Conservation (phyloP, 2,888 invertebrate species). For the Pecten maximus region DNA sequence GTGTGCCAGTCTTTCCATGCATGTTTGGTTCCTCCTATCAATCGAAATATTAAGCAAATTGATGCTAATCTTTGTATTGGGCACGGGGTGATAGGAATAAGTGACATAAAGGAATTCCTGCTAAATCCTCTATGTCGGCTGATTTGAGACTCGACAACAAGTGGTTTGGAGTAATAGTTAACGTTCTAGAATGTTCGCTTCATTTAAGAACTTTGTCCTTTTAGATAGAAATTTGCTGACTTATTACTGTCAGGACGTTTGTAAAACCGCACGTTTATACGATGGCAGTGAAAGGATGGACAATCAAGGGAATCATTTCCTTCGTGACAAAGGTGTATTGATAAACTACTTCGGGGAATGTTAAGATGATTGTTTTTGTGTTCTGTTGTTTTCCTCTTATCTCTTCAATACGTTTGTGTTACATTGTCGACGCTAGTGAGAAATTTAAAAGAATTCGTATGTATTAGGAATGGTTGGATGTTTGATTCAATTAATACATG, state of each 20-base stretch:
- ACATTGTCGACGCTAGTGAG: too few relatives aligned
- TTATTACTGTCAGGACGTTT: not conserved
- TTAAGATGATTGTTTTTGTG: too few relatives aligned
- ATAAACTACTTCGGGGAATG: not conserved
- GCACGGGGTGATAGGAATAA: not conserved
- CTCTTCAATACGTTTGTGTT: too few relatives aligned
- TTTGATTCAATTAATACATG: too few relatives aligned
- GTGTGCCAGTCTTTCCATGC: not conserved
- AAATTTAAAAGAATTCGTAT: too few relatives aligned
- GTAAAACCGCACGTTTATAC: not conserved
- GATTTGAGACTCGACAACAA: not conserved
- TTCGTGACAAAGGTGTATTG: not conserved
- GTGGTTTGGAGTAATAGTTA: not conserved
- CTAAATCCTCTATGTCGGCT: not conserved
- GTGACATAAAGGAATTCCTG: not conserved
- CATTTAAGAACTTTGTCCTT: not conserved
- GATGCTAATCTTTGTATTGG: not conserved
- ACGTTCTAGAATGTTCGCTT: not conserved
- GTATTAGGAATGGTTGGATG: too few relatives aligned
- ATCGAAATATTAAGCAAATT: not conserved
- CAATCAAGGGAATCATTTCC: not conserved
- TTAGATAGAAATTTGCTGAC: not conserved
- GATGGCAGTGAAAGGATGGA: not conserved
- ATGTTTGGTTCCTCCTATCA: not conserved
- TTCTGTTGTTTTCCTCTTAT: too few relatives aligned